phyloP scores from a whole-genome alignment of 2,888 invertebrate genomes.

The Deroplatys truncata region DNA sequence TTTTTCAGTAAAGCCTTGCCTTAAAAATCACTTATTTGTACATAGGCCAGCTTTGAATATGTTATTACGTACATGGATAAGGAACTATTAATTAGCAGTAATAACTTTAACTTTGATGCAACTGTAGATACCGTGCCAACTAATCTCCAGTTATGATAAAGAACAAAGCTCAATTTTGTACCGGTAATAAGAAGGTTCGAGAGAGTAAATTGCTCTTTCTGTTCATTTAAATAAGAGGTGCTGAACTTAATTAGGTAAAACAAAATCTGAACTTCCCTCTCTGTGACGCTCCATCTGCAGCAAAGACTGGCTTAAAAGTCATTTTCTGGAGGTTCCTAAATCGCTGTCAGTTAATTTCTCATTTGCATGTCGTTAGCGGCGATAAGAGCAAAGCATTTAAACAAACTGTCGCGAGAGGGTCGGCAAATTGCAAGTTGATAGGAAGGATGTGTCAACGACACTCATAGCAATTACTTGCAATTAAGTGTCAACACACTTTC shows the following conservation, averaged over 20 bases:
- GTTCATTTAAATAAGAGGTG: neutral
- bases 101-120: too few species aligned
- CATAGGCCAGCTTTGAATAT: too few species aligned
- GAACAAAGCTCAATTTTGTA: too few species aligned
- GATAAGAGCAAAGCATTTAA: neutral
- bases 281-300: neutral
- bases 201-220: neutral
- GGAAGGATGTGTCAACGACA: neutral
- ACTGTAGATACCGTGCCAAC: too few species aligned
- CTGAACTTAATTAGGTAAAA: neutral
- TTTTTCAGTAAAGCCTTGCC: too few species aligned
- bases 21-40: too few species aligned
- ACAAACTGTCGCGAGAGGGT: neutral
- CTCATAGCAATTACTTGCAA: neutral
- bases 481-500: neutral
- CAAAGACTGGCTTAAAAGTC: neutral
- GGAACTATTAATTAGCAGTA: too few species aligned
- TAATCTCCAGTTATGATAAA: too few species aligned
- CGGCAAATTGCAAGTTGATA: neutral
- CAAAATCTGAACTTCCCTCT: too few species aligned
- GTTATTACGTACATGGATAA: too few species aligned
- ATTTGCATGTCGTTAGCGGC: neutral
- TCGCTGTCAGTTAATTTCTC: neutral
- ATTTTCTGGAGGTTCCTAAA: neutral
- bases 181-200: neutral